Evolutionary conservation across 2,797 vertebrate genomes (phyloP).

Genomic region (Siniperca undulata): DNA sequence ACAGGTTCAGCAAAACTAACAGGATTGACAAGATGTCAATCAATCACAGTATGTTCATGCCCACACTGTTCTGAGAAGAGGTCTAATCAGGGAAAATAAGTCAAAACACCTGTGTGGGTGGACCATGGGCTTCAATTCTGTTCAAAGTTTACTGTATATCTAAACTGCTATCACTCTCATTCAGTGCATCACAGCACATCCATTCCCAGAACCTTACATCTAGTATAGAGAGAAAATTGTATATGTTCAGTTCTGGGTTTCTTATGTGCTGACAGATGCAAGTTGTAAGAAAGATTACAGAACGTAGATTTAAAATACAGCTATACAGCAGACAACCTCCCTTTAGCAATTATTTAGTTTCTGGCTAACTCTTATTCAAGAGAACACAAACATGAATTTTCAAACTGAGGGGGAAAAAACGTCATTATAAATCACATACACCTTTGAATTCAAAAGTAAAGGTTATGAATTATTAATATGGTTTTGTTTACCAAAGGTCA

Average conservation of each 20-base stretch:
- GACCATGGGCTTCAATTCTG: neutral
- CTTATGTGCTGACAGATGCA: neutral
- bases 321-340: neutral
- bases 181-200: neutral
- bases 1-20: neutral
- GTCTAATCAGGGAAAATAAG: conserved; percentile 8
- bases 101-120: neutral
- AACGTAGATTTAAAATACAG: neutral
- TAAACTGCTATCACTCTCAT: neutral
- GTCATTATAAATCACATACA: neutral
- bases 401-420: neutral
- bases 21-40: neutral
- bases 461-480: conserved; percentile 35
- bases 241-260: neutral
- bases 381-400: neutral
- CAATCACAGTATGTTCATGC: conserved; percentile 2
- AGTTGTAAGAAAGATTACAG: too few relatives aligned
- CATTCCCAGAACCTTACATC: neutral
- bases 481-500: conserved; percentile 24
- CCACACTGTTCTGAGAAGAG: conserved; percentile 3
- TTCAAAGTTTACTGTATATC: neutral
- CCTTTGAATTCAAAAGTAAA: conserved; percentile 15
- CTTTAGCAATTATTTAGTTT: neutral
- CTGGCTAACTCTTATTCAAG: neutral
- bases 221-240: neutral